Evolutionary conservation across 2,888 invertebrate genomes (phyloP), one percentile per base, ranked within the genome.

Genomic region (Patella ulyssiponensis): DNA sequence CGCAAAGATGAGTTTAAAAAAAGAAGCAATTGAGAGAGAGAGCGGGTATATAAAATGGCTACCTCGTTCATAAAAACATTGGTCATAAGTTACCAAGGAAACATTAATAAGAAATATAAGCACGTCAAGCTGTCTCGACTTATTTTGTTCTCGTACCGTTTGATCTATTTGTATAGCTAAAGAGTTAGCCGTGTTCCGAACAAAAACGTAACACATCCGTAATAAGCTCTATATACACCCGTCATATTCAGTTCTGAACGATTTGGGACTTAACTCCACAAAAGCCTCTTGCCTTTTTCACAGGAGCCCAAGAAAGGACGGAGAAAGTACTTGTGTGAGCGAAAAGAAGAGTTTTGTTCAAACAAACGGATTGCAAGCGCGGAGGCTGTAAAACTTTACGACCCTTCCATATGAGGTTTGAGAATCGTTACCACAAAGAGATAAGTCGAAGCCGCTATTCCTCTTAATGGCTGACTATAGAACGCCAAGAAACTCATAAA

Each of bases 181-280:
- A 23, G 20, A 64, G 23, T 23, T 64, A 44, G 64, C 23, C 23
- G 20, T 64, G 64, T 64, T 64, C 64, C 20, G 20, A 20, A 20
- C 64, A 64, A 64, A 64, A 64, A 64, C 64, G 64, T 64, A 64
- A 64, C 64, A 64, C 64, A 64, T 64, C 64, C 64, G 64, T 64
- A 64, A 64, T 64, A 64, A 64, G 64, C 64, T 64, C 64, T 64
- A 64, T 64, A 64, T 64, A 64, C 20, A 64, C 64, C 64, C 23
- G 20, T 11, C 23, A 64, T 64, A 64, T 64, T 64, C 64, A 64
- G 11, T 23, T 23, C 64, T 64, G 64, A 64, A 64, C 64, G 12
- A 64, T 23, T 23, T 12, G 12, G 20, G 23, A 23, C 64, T 64
- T 20, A 64, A 64, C 4, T 2, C 23, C 20, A 64, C 64, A 64